Evolutionary conservation across 2,113 vertebrate species (phyloP).

Genomic region (Phalacrocorax brasilianus): DNA sequence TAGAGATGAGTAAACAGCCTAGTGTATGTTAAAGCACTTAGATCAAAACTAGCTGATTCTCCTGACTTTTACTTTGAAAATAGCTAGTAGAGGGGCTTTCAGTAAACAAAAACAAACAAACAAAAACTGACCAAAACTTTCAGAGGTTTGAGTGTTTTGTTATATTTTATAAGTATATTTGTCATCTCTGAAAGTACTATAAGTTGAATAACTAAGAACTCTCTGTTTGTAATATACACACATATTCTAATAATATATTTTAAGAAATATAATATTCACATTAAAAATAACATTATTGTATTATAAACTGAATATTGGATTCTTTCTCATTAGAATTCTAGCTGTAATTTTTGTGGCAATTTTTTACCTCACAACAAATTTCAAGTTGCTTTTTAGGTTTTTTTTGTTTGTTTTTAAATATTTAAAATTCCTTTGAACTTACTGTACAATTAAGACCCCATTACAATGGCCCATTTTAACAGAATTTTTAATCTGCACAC

Average conservation of each 20-base stretch:
- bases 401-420: neutral
- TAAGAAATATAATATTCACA: neutral
- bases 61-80: neutral
- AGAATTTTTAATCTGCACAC: neutral
- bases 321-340: neutral
- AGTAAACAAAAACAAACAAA: neutral
- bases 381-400: neutral
- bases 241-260: neutral
- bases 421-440: neutral
- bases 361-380: neutral
- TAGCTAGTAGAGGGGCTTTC: neutral
- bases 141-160: neutral
- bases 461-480: neutral
- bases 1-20: neutral
- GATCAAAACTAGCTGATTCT: neutral
- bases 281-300: neutral
- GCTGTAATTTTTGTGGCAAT: neutral
- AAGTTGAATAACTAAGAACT: neutral
- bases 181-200: neutral
- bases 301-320: neutral
- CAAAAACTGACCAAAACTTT: neutral
- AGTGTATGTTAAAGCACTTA: neutral
- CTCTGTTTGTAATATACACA: accelerated
- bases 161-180: neutral
- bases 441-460: neutral